These are phyloP conservation scores for Cantharis nigra DNA, from an alignment of 2,888 invertebrate species.

Conservation along the genomic window DNA sequence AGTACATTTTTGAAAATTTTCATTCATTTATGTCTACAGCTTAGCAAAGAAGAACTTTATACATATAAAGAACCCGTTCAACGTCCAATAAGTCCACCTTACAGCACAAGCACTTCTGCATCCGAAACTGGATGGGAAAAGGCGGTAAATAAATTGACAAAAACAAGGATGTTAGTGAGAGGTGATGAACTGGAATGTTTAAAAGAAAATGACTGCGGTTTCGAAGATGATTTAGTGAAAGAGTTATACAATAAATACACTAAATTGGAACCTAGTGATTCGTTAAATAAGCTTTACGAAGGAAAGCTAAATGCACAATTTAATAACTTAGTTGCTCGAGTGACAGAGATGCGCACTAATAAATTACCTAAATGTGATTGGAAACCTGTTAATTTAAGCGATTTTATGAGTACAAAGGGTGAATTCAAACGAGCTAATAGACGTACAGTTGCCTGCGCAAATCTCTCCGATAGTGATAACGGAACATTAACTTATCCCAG, in stretches of 20 bases:
- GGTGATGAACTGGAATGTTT: not conserved
- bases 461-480: not conserved
- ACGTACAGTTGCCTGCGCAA: not conserved
- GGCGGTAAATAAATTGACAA: not conserved
- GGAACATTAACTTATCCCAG: not conserved
- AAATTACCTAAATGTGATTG: not conserved
- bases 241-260: not conserved
- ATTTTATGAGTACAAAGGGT: not conserved
- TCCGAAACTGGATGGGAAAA: not conserved
- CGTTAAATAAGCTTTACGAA: not conserved
- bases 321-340: not conserved
- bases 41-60: conserved; percentile 67
- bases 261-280: not conserved
- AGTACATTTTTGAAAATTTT: not conserved
- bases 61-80: conserved; percentile 72
- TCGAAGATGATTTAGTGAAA: not conserved
- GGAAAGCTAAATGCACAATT: not conserved
- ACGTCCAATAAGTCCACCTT: conserved; percentile 76
- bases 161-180: not conserved
- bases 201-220: not conserved
- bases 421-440: not conserved
- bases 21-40: conserved; percentile 43
- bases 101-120: conserved; percentile 44
- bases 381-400: not conserved
- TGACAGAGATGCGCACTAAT: not conserved